A percentile compares a stretch with the other conserved stretches of the same genome.
These are phyloP conservation scores for Salmo trutta DNA, from an alignment of 2,797 vertebrate genomes.

Conservation along the genomic window DNA sequence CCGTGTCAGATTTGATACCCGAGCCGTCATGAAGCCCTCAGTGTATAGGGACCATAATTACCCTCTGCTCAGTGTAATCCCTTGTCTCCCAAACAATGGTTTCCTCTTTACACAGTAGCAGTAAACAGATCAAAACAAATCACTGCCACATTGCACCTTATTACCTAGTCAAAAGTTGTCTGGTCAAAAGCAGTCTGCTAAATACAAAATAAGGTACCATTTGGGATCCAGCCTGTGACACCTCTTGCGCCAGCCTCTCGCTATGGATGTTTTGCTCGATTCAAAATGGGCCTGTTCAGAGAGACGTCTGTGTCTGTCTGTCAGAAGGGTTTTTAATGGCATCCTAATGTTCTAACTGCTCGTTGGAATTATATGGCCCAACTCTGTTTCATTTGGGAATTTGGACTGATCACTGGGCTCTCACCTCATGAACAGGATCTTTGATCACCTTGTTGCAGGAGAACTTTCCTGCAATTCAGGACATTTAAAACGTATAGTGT, in stretches of 20 bases:
- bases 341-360: neutral
- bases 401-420: no score
- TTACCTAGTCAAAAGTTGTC: no score
- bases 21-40: constrained; percentile 65
- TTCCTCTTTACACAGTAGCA: constrained; percentile 57
- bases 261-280: neutral
- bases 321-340: neutral
- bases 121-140: constrained; percentile 65
- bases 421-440: no score
- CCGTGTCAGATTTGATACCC: constrained; percentile 66
- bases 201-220: neutral
- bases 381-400: neutral
- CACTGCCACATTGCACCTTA: no score
- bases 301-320: neutral
- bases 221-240: neutral
- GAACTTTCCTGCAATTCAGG: no score
- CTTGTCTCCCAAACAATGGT: constrained; percentile 49
- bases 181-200: no score
- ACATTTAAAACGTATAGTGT: no score
- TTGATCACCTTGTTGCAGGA: no score
- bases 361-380: neutral
- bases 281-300: neutral
- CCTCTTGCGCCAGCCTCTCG: neutral
- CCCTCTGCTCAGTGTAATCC: constrained; percentile 65
- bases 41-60: constrained; percentile 71